Base-by-base conservation (phyloP, 2,113 vertebrate genomes). In the Callospermophilus lateralis region DNA sequence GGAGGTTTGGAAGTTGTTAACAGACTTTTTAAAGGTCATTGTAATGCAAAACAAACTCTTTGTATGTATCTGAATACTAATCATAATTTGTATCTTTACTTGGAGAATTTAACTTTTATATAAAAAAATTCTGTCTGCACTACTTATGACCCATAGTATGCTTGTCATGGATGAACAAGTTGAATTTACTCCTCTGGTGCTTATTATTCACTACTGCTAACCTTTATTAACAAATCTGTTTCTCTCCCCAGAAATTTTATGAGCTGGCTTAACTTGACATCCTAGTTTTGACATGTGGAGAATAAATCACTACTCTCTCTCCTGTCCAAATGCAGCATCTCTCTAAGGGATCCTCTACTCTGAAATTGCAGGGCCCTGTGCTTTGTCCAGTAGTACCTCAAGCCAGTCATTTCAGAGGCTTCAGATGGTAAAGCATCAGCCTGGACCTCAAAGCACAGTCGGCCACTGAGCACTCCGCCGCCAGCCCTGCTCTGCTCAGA, bases 391-490 rank as follows among this genome's bases (percentile, higher is more conserved):
- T 9, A 15, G 37, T 24, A 16, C 6, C 7, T 63, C 16, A 37
- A 74, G 48, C 32, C 37, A 32, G 6, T 65, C 6, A 39, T 72
- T 65, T 79, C 84, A 39, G 0, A 51, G 55, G 37, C 51, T 9
- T 26, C 37, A 16, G 13, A 7, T 5, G 51, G 51, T n/a, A 30
- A 42, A 68, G 17, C 26, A 1, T 4, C 24, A 3, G 45, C 34
- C 0, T 39, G 7, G 4, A 1, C 28, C 28, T 2, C 0, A 22
- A 53, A 42, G 84, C 48, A 51, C 48, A 3, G 13, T 6, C 63
- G 6, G 16, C n/a, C 39, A 0, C 9, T 3, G 17, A 37, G 53
- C 13, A 37, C 22, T 8, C 67, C 45, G 3, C 3, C 55, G 68
- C 30, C 0, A 10, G 13, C 32, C 1, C 7, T 0, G 77, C 63